Evolutionary conservation across 2,113 vertebrate genomes (phyloP), one percentile per base, ranked within the genome.

Genomic region (Nothocercus julius): DNA sequence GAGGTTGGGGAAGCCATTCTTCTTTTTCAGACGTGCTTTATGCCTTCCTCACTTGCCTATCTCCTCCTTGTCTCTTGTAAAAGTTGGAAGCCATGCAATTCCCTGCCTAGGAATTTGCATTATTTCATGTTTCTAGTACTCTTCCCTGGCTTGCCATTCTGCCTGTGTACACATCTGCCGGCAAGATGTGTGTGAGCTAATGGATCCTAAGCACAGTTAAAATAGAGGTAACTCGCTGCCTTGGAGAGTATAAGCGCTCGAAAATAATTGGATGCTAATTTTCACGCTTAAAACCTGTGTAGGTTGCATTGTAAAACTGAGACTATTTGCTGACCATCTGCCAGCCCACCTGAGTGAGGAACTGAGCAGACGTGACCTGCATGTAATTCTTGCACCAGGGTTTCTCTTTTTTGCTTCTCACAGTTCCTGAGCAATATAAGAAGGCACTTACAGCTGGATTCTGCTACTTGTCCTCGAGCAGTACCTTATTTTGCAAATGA

Each of bases 311-410:
- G 95, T 95, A 92, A 96, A 88, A 89, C 63, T 70, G 59, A 86
- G 92, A 83, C 69, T 88, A 40, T 93, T 93, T 92, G 89, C 89
- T 96, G 92, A 96, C 92, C 95, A 97, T 96, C 96, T 95, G 94
- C 93, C 92, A 93, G 74, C 86, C 61, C 87, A 89, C 94, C 96
- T 96, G 89, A 95, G 70, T 38, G 85, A 93, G 78, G 66, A 91
- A 84, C 58, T 56, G 70, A 80, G 87, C 59, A 85, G 76, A 92
- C 15, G 38, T 95, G 95, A 68, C 80, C 89, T 72, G 83, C 77
- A 92, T 95, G 80, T 84, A 68, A 61, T 20, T 61, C 15, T 82
- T 94, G 63, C 66, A 83, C 27, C 34, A 82, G 28, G 56, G 54
- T 87, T 93, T 90, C 59, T 77, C 59, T 54, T 25, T 44, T 53